Conservation (phyloP, 2,113 vertebrate genomes). For the Perca flavescens region DNA sequence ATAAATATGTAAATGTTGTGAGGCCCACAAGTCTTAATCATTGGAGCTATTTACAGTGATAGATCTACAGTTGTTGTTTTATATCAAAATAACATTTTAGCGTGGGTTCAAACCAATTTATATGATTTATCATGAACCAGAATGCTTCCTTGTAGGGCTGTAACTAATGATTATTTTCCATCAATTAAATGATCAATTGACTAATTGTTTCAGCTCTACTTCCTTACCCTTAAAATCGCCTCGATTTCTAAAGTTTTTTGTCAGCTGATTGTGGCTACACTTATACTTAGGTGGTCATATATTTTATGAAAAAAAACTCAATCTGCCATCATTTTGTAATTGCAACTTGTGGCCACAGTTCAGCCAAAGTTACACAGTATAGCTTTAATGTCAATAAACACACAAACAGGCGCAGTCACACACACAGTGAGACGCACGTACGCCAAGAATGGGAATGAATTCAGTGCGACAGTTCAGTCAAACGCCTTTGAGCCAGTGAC, state of each 20-base stretch:
- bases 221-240: too few relatives aligned
- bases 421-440: constrained; percentile 27
- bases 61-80: too few relatives aligned
- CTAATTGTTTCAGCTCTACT: too few relatives aligned
- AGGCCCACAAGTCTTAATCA: neutral
- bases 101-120: too few relatives aligned
- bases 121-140: too few relatives aligned
- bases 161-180: too few relatives aligned
- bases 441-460: constrained; percentile 60
- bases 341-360: constrained; percentile 6
- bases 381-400: constrained; percentile 20
- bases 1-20: neutral
- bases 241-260: too few relatives aligned
- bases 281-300: too few relatives aligned
- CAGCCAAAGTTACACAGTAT: neutral
- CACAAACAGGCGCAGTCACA: constrained; percentile 21
- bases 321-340: constrained; percentile 1
- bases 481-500: constrained; percentile 72
- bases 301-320: neutral
- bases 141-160: too few relatives aligned
- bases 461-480: constrained; percentile 62
- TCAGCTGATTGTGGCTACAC: too few relatives aligned
- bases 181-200: too few relatives aligned
- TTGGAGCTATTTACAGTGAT: neutral
- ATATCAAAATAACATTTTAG: too few relatives aligned